Percentiles rank a stretch among this genome's conserved stretches.
Evolutionary conservation across 1,140 invertebrate genomes (phyloP).

Genomic region (Microplitis demolitor): DNA sequence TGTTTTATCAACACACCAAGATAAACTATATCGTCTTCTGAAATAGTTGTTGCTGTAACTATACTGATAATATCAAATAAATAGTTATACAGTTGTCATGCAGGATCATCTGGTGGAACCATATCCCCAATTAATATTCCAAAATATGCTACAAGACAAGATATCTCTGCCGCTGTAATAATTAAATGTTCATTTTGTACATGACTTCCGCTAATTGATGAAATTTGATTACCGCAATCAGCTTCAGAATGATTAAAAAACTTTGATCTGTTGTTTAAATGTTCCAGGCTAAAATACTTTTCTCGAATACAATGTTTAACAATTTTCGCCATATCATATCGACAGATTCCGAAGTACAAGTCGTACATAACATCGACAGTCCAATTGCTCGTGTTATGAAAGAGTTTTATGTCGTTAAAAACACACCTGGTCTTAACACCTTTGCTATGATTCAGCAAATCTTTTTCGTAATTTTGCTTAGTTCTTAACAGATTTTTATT

Average conservation of each 20-base stretch:
- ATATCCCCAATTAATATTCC: constrained; percentile 14
- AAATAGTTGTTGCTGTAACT: background rate
- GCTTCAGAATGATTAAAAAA: constrained; percentile 1
- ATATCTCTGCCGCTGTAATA: constrained; percentile 19
- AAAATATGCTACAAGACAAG: constrained; percentile 14
- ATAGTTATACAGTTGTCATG: background rate
- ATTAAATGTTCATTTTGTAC: constrained; percentile 10
- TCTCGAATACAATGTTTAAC: background rate
- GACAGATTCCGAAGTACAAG: background rate
- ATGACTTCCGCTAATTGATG: constrained; percentile 17
- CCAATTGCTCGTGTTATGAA: background rate
- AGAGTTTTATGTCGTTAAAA: background rate
- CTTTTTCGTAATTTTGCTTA: background rate
- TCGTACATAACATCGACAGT: background rate
- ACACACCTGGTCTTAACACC: background rate
- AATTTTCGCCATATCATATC: background rate
- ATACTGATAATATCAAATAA: constrained; percentile 14
- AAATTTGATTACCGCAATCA: constrained; percentile 20
- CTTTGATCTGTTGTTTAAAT: background rate
- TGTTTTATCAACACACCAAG: constrained; percentile 11
- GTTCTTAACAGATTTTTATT: background rate
- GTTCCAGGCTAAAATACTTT: constrained; percentile 23
- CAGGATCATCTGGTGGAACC: constrained; percentile 12
- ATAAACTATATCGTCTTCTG: constrained; percentile 5
- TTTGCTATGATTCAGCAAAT: background rate